Conservation (phyloP, 2,888 invertebrate genomes). For the Luffia ferchaultella region DNA sequence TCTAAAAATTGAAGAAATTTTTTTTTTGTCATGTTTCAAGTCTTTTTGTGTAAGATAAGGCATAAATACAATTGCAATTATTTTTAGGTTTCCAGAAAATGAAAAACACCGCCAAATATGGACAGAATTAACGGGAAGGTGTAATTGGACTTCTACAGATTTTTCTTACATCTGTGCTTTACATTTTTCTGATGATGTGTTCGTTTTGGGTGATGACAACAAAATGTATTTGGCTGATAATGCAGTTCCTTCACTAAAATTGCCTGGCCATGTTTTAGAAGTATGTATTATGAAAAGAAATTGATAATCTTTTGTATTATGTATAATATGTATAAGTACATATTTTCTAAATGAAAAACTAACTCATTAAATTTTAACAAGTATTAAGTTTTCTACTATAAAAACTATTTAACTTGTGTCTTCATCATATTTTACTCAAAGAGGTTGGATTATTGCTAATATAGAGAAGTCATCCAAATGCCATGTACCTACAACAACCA, state of each 20-base stretch:
- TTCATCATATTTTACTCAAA: no score
- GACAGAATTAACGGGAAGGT: constrained; percentile 53
- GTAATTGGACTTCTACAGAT: constrained; percentile 56
- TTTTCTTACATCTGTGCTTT: constrained; percentile 55
- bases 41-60: no score
- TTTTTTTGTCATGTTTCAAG: no score
- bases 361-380: no score
- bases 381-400: no score
- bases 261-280: constrained; percentile 54
- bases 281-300: constrained; percentile 19
- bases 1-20: no score
- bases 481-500: no score
- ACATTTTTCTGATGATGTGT: constrained; percentile 55
- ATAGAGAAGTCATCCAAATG: no score
- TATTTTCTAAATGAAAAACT: no score
- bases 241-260: constrained; percentile 49
- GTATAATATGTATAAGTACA: not conserved
- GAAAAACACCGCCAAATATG: constrained; percentile 42
- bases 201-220: constrained; percentile 37
- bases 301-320: not conserved
- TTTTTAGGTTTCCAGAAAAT: constrained; percentile 49
- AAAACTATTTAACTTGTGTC: no score
- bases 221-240: constrained; percentile 41
- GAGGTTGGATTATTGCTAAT: no score
- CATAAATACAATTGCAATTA: no score